phyloP scores from a whole-genome alignment of 2,113 vertebrate genomes.

The Oreochromis tanganicae region DNA sequence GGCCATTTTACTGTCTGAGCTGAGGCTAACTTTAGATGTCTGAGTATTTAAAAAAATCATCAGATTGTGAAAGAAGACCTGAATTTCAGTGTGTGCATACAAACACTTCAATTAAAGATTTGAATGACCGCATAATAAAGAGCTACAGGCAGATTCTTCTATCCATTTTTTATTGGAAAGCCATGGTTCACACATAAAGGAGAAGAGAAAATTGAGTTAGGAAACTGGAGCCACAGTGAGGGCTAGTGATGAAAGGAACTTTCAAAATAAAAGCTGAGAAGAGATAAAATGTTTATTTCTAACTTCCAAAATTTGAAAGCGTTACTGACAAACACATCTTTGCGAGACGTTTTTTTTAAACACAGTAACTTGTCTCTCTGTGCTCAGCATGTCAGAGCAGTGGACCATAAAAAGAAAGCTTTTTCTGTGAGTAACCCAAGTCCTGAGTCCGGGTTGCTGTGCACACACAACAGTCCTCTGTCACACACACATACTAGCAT shows the following conservation, averaged over 20 bases:
- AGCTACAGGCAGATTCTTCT: background rate
- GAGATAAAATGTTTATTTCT: background rate
- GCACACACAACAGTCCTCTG: constrained; percentile 36
- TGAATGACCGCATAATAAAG: background rate
- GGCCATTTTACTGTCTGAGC: background rate
- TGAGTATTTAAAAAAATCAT: background rate
- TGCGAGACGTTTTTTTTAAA: background rate
- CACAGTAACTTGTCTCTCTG: background rate
- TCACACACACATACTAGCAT: background rate
- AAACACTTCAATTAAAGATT: background rate
- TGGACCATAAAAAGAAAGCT: constrained; percentile 11
- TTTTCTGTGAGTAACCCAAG: constrained; percentile 30
- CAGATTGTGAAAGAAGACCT: background rate
- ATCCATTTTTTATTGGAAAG: background rate
- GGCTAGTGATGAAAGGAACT: background rate
- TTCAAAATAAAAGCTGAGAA: background rate
- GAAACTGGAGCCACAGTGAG: background rate
- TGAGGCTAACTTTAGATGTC: background rate
- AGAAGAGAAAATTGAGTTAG: background rate
- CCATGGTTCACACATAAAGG: background rate
- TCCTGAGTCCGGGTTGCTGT: constrained; percentile 8
- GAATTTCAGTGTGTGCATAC: background rate
- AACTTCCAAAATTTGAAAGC: background rate
- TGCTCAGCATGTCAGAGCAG: background rate
- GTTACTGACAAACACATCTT: background rate